Percentiles rank a stretch among this genome's conserved stretches.
Evolutionary conservation across 2,797 vertebrate species (phyloP).

Genomic region (Gadopsis marmoratus): DNA sequence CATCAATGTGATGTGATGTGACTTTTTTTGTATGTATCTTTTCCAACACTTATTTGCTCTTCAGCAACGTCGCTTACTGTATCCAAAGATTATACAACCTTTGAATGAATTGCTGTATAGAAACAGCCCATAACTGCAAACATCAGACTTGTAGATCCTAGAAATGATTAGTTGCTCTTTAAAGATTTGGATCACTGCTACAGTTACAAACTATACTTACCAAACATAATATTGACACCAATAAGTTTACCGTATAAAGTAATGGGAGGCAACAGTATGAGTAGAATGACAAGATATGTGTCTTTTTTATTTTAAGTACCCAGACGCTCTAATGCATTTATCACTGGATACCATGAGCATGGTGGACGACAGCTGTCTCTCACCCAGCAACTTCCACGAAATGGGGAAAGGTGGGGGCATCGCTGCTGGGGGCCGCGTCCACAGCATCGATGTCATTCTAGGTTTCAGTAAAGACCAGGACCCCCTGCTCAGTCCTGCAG

Average conservation of each 20-base stretch:
- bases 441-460: slow-evolving; percentile 89
- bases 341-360: slow-evolving; percentile 88
- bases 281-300: neutral
- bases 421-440: slow-evolving; percentile 79
- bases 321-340: slow-evolving; percentile 84
- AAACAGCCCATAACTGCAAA: neutral
- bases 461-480: slow-evolving; percentile 89
- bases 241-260: neutral
- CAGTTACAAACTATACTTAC: neutral
- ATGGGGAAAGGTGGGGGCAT: slow-evolving; percentile 83
- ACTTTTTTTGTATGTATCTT: neutral
- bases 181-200: neutral
- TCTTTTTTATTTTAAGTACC: slow-evolving; percentile 21
- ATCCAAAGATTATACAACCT: neutral
- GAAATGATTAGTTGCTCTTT: neutral
- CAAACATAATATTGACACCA: neutral
- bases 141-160: neutral
- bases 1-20: neutral
- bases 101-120: neutral
- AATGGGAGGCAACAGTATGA: neutral
- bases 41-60: neutral
- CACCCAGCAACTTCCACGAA: slow-evolving; percentile 86
- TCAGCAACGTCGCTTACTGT: neutral
- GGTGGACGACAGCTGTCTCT: slow-evolving; percentile 88
- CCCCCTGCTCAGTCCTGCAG: slow-evolving; percentile 76